Percentiles rank a stretch among this genome's conserved stretches.
Conservation (phyloP, 2,888 invertebrate species). For the Scaptomyza tumidula region DNA sequence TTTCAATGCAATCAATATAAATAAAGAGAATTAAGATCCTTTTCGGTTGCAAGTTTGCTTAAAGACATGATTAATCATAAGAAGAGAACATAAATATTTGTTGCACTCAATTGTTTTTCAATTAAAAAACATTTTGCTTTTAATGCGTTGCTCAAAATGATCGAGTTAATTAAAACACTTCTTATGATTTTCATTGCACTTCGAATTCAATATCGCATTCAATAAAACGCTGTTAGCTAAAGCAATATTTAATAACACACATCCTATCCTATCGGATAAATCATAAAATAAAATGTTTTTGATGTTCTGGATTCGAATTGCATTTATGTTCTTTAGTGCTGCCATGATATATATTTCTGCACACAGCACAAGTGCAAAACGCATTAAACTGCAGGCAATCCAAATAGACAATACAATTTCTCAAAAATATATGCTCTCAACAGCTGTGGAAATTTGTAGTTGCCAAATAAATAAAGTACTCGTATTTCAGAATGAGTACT, state of each 20-base stretch:
- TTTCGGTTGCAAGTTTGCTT: neutral
- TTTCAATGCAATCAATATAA: neutral
- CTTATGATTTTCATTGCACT: neutral
- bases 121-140: too few species aligned
- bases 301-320: neutral
- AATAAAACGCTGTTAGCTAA: constrained; percentile 5
- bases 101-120: too few species aligned
- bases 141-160: too few species aligned
- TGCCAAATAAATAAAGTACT: constrained; percentile 7
- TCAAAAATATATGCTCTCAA: constrained; percentile 7
- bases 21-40: too few species aligned
- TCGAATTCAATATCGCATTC: neutral
- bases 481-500: constrained; percentile 4
- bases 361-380: constrained; percentile 8
- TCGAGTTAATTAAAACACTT: neutral
- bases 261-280: neutral
- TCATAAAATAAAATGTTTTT: constrained; percentile 21
- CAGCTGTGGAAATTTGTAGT: constrained; percentile 18
- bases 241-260: constrained; percentile 7
- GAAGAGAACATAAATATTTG: too few species aligned
- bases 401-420: constrained; percentile 9
- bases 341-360: constrained; percentile 25
- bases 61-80: too few species aligned
- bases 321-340: constrained; percentile 16
- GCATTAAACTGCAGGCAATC: constrained; percentile 39